These are phyloP conservation scores for Coelopa pilipes DNA, from an alignment of 2,888 invertebrate genomes.

Conservation along the genomic window DNA sequence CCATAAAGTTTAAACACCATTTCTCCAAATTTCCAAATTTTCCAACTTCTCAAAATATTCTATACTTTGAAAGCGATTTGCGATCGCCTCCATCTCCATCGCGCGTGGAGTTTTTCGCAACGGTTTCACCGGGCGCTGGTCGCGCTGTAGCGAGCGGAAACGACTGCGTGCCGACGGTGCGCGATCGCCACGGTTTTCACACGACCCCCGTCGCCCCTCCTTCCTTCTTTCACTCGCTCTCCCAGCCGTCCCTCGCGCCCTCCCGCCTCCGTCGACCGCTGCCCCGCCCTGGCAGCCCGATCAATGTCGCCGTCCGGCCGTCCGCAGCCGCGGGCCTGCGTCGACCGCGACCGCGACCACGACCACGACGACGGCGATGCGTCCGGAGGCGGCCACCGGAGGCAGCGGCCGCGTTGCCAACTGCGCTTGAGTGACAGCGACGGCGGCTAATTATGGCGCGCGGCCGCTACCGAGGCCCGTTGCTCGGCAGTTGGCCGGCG, in stretches of 20 bases:
- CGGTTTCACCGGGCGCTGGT: too few species aligned
- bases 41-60: too few species aligned
- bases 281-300: not conserved
- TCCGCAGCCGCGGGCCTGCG: too few species aligned
- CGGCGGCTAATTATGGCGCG: constrained; percentile 23
- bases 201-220: not conserved
- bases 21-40: too few species aligned
- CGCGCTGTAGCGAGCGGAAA: too few species aligned
- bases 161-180: not conserved
- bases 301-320: constrained; percentile 8
- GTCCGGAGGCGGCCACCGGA: not conserved
- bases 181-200: not conserved
- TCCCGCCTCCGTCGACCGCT: too few species aligned
- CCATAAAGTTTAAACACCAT: too few species aligned
- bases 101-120: too few species aligned
- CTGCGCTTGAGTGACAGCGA: constrained; percentile 30
- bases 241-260: not conserved
- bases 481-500: not conserved
- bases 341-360: not conserved
- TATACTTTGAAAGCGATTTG: too few species aligned
- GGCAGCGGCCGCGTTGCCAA: not conserved
- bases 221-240: not conserved
- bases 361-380: not conserved
- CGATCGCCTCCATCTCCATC: too few species aligned
- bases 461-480: too few species aligned